Evolutionary conservation across 2,888 invertebrate genomes (phyloP).

Genomic region (Melanchra persicariae): DNA sequence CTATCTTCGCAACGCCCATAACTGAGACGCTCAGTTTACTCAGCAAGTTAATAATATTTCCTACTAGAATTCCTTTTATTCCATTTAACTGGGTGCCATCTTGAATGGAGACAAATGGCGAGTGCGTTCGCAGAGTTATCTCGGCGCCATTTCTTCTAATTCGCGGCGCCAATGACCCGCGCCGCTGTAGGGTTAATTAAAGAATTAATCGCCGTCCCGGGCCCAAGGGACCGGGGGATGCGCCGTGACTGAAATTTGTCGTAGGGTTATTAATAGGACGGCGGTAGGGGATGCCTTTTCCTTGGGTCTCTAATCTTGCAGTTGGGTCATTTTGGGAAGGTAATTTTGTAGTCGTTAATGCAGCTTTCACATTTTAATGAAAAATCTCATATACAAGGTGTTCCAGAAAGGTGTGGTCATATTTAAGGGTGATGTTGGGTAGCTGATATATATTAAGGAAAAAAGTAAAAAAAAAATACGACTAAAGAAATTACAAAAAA

Average conservation of each 20-base stretch:
- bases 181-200: constrained; percentile 84
- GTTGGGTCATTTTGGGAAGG: constrained; percentile 25
- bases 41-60: constrained; percentile 63
- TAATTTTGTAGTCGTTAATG: constrained; percentile 32
- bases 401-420: too few species aligned
- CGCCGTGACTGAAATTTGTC: constrained; percentile 81
- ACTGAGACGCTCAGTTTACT: constrained; percentile 29
- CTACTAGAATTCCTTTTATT: constrained; percentile 59
- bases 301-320: constrained; percentile 23
- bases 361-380: too few species aligned
- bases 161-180: constrained; percentile 78
- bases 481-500: too few species aligned
- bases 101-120: constrained; percentile 83
- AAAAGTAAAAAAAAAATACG: too few species aligned
- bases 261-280: constrained; percentile 71
- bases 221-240: constrained; percentile 69
- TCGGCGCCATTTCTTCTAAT: constrained; percentile 84
- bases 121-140: constrained; percentile 77
- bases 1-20: constrained; percentile 31
- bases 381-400: too few species aligned
- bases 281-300: constrained; percentile 24
- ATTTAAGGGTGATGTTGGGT: too few species aligned
- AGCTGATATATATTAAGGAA: too few species aligned
- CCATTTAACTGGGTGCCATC: constrained; percentile 61
- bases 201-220: constrained; percentile 82